Base-by-base conservation (phyloP, 2,888 invertebrate species). In the Rutpela maculata region DNA sequence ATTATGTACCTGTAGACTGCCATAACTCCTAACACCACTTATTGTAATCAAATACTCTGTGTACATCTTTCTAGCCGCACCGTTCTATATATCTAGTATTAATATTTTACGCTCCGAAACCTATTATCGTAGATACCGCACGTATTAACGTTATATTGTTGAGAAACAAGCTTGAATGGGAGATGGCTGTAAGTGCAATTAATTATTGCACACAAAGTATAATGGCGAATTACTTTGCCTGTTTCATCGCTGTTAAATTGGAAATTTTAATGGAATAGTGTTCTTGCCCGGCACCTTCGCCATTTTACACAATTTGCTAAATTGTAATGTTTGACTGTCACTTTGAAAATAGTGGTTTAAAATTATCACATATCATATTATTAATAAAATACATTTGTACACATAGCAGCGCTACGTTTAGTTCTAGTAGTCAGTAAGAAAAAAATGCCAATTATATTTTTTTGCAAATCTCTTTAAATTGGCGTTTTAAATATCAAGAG, bases 1-100 rank as follows among this genome's bases (percentile, higher is more conserved):
- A 83, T 84, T 83, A 84, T 84, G 84, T 83, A 84, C 83, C 82
- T 83, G 82, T 78, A 81, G 78, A 78, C 83, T 80, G 82, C 82
- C 82, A 83, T 83, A 84, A 84, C 83, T 84, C 82, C 80, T 81
- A 83, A 83, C 83, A 80, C 82, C 82, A 84, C 83, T 84, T 84
- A 84, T 83, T 84, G 82, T 82, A 83, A 84, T 84, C 84, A 83
- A 84, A 84, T 84, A 83, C 80, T 78, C 56, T 73, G 78, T 75
- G 70, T 75, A 65, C 71, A 60, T 75, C 59, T 66, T 76, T 76
- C 72, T 70, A 62, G 57, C 17, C 19, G 60, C 26, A 57, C 59
- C 57, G 69, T 11, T 35, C 69, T 55, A 68, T 56, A 74, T 56
- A 67, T 50, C 69, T 69, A 69, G 57, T 22, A 57, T 57, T 69